A percentile compares a stretch with the other conserved stretches of the same genome.
Conservation (phyloP, 2,113 vertebrate species). For the Argyrosomus japonicus region DNA sequence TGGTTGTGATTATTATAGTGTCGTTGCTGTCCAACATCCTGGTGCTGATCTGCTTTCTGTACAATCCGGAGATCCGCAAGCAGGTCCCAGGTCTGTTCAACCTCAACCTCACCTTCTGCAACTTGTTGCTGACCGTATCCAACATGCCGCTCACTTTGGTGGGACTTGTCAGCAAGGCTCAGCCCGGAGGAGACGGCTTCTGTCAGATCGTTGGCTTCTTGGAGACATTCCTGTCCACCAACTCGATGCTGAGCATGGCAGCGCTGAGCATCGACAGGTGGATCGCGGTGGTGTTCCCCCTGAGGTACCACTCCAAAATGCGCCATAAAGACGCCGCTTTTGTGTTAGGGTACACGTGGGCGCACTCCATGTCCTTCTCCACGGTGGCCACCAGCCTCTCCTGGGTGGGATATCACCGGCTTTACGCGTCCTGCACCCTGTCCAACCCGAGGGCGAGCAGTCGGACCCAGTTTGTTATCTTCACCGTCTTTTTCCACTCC, state of each 20-base stretch:
- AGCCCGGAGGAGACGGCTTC: conserved; percentile 89
- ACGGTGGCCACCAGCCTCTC: conserved; percentile 91
- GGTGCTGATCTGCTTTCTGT: conserved; percentile 97
- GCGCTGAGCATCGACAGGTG: conserved; percentile 98
- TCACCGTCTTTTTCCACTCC: conserved; percentile 93
- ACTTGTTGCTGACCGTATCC: conserved; percentile 94
- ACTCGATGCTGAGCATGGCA: conserved; percentile 99
- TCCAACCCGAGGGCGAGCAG: conserved; percentile 83
- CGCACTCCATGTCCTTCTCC: conserved; percentile 93
- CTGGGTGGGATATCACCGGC: conserved; percentile 95
- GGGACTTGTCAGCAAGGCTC: conserved; percentile 89
- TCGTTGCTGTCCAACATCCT: conserved; percentile 97
- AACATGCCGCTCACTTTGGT: conserved; percentile 98
- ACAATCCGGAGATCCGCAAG: conserved; percentile 94
- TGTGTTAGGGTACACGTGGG: conserved; percentile 95
- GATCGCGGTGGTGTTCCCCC: conserved; percentile 96
- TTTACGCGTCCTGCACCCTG: conserved; percentile 96
- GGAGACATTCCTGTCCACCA: conserved; percentile 96
- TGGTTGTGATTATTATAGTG: conserved; percentile 91
- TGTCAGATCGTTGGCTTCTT: conserved; percentile 92
- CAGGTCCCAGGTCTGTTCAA: conserved; percentile 96
- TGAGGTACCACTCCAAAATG: conserved; percentile 97
- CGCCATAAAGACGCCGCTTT: conserved; percentile 92
- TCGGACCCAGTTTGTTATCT: conserved; percentile 91
- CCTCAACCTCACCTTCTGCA: conserved; percentile 97